These are phyloP conservation scores for Alethe diademata DNA, from an alignment of 2,113 vertebrate genomes.

Conservation along the genomic window DNA sequence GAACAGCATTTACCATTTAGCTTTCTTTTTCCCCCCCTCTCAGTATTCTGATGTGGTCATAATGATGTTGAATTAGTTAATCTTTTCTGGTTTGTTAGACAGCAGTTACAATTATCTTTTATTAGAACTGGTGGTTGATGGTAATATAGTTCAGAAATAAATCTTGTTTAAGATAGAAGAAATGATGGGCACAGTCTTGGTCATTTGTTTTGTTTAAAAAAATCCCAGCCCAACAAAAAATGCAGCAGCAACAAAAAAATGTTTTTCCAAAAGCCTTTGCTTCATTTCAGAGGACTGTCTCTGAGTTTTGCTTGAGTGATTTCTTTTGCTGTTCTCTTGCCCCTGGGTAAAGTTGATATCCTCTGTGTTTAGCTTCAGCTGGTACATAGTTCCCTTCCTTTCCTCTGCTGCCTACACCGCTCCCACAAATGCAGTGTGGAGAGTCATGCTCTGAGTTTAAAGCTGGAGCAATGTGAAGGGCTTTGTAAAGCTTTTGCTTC, in stretches of 20 bases:
- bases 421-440: neutral
- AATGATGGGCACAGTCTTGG: neutral
- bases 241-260: accelerated
- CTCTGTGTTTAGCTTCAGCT: neutral
- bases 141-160: neutral
- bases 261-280: neutral
- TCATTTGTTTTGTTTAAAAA: neutral
- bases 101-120: neutral
- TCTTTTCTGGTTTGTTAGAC: neutral
- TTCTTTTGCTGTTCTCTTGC: neutral
- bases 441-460: neutral
- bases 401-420: neutral
- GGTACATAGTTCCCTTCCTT: neutral
- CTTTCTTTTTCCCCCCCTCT: accelerated
- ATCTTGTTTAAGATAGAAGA: neutral
- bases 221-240: neutral
- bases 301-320: neutral
- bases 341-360: neutral
- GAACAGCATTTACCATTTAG: neutral
- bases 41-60: neutral
- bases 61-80: neutral
- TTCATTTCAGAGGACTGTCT: neutral
- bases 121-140: neutral
- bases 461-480: neutral
- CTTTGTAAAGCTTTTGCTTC: neutral